A percentile compares a stretch with the other conserved stretches of the same genome.
phyloP scores from a whole-genome alignment of 2,113 vertebrate species.

The Indicator indicator region DNA sequence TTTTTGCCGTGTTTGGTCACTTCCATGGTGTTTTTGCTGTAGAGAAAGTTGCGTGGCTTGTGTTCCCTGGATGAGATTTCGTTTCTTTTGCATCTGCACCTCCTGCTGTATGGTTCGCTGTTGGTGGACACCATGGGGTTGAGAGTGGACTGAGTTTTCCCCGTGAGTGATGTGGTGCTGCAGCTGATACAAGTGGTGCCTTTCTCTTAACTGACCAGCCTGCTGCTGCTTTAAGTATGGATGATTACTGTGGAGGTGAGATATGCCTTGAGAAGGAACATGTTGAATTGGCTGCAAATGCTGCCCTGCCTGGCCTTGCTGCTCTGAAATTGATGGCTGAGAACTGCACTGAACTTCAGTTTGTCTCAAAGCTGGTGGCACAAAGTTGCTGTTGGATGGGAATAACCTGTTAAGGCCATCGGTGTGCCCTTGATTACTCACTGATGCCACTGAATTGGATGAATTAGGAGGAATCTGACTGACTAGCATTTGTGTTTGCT shows the following conservation, averaged over 20 bases:
- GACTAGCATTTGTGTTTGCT: constrained; percentile 87
- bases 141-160: constrained; percentile 79
- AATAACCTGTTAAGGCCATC: constrained; percentile 85
- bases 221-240: constrained; percentile 90
- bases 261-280: constrained; percentile 76
- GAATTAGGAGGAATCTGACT: constrained; percentile 84
- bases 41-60: constrained; percentile 85
- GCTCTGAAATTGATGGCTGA: constrained; percentile 83
- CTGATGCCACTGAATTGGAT: constrained; percentile 76
- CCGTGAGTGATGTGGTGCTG: constrained; percentile 89
- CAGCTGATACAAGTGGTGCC: constrained; percentile 92
- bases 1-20: constrained; percentile 79
- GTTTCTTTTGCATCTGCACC: constrained; percentile 93
- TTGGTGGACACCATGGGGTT: constrained; percentile 86
- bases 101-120: constrained; percentile 90
- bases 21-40: constrained; percentile 89
- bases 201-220: constrained; percentile 81
- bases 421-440: constrained; percentile 77
- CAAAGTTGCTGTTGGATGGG: constrained; percentile 84
- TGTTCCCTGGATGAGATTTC: constrained; percentile 84
- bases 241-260: constrained; percentile 86
- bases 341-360: constrained; percentile 85
- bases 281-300: constrained; percentile 88
- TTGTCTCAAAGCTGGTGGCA: constrained; percentile 79
- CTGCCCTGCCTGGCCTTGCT: constrained; percentile 81